phyloP scores from a whole-genome alignment of 1,140 invertebrate genomes.

The Aphelenchoides besseyi region DNA sequence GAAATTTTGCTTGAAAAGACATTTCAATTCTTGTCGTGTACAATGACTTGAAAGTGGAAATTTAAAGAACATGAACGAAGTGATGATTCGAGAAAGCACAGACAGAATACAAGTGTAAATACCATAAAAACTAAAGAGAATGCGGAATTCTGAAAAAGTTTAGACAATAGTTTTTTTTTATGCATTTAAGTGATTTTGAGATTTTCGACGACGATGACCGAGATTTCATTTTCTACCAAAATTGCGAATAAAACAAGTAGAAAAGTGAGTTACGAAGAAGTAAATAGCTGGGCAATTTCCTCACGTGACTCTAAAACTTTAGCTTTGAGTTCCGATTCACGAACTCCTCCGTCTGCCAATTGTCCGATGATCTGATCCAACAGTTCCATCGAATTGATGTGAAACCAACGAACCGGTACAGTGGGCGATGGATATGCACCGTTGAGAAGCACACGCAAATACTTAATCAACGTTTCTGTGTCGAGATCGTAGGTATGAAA shows the following conservation, averaged over 20 bases:
- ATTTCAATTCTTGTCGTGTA: no score
- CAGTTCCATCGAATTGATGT: slow-evolving; percentile 1
- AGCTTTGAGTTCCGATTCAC: slow-evolving; percentile 14
- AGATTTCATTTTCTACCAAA: neutral
- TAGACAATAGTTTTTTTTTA: neutral
- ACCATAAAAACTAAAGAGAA: no score
- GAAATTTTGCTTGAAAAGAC: no score
- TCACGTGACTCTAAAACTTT: neutral
- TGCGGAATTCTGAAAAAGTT: no score
- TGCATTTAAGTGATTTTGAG: neutral
- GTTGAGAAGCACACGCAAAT: neutral
- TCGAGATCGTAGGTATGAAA: neutral
- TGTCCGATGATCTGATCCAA: neutral
- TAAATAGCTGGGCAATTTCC: neutral
- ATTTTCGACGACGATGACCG: neutral
- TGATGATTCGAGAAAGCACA: no score
- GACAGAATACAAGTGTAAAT: no score
- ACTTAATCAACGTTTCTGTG: neutral
- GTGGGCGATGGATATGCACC: neutral
- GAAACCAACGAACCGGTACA: neutral
- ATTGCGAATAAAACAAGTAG: no score
- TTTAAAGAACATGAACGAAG: no score
- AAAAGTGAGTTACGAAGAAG: no score
- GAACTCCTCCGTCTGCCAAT: neutral
- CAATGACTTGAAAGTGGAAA: no score